Percentiles rank a stretch among this genome's conserved stretches.
Conservation (phyloP, 2,888 invertebrate species). For the Drosophila niveifrons region DNA sequence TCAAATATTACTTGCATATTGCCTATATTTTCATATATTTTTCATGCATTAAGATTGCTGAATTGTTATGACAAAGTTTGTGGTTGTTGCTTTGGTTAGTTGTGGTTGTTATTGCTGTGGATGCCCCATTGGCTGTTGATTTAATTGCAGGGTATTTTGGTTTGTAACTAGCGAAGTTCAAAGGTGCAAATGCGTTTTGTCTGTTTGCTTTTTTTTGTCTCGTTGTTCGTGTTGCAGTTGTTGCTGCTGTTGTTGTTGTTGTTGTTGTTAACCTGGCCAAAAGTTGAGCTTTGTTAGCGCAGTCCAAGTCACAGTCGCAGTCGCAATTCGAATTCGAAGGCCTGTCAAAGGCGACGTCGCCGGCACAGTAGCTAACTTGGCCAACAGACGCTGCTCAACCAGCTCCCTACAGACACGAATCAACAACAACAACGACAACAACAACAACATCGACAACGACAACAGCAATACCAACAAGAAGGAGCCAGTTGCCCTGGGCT, state of each 20-base stretch:
- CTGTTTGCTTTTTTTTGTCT: conserved; percentile 28
- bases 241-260: conserved; percentile 6
- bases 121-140: neutral
- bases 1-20: no score
- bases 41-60: no score
- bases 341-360: conserved; percentile 48
- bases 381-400: conserved; percentile 6
- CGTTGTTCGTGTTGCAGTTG: conserved; percentile 9
- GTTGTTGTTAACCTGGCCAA: conserved; percentile 25
- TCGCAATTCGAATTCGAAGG: conserved; percentile 16
- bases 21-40: no score
- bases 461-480: conserved; percentile 12
- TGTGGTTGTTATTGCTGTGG: neutral
- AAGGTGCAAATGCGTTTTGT: conserved; percentile 79
- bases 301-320: neutral
- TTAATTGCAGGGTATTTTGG: conserved; percentile 13
- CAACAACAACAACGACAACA: neutral
- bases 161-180: conserved; percentile 65
- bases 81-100: no score
- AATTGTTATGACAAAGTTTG: no score
- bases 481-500: conserved; percentile 48
- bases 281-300: conserved; percentile 30
- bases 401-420: conserved; percentile 49
- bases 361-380: conserved; percentile 41
- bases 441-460: neutral